Evolutionary conservation across 1,140 invertebrate species (phyloP), one percentile per base, ranked within the genome.

Genomic region (Drosophila suzukii): DNA sequence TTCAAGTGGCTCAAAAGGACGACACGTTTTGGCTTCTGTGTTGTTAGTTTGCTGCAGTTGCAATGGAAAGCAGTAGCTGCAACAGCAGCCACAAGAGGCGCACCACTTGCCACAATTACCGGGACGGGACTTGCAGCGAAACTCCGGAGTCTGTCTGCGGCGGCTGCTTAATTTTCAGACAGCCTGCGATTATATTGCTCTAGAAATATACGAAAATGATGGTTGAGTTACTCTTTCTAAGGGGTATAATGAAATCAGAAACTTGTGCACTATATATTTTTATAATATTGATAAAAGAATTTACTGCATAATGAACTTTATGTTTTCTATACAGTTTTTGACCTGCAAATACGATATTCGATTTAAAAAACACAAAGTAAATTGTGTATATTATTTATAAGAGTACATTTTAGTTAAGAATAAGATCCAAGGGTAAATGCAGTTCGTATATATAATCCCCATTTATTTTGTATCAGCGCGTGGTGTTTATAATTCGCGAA

Each of bases 401-500:
- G 20, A 20, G 2, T 5, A 32, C 5, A 10, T 17, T 7, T 30
- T 43, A 0, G 2, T 13, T n/a, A 5, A 15, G 12, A 6, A 32
- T 34, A 15, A 6, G 11, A 20, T 32, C 32, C 17, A 6, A 81
- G 79, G 7, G 80, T 70, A 75, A 62, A 13, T 0, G 1, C 3
- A 5, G 43, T 54, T 49, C 44, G 46, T 41, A 20, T 17, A 0
- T 17, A 3, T 8, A 2, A 8, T 27, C 27, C 3, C 2, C 11
- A n/a, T 11, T 54, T 47, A 0, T 5, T 47, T 61, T 38, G 15
- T 17, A 47, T 66, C 68, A 75, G 62, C 61, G 62, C 83, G 56
- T 81, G 66, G 84, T 89, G 71, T 88, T 88, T 89, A 89, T 89
- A 89, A 89, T 89, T 89, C 84, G 84, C 84, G 84, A 89, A 89